A percentile compares a stretch with the other conserved stretches of the same genome.
Conservation (phyloP, 64 coral and sea anemone genomes). For the Pachyseris speciosa region DNA sequence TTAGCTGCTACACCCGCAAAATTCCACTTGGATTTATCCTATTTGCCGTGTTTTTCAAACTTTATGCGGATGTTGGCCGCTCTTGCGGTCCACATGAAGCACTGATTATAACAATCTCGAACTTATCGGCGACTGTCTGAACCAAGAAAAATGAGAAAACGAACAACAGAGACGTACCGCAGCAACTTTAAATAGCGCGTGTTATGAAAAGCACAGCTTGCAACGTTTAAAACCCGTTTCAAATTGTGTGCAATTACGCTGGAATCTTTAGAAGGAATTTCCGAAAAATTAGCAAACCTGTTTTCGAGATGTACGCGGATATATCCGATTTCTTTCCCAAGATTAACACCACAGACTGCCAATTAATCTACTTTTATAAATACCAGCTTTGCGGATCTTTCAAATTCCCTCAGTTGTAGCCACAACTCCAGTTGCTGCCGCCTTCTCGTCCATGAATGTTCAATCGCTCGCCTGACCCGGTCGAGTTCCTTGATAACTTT, state of each 20-base stretch:
- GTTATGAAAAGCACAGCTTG: neutral
- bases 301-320: neutral
- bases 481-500: conserved; percentile 99
- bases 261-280: neutral
- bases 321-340: neutral
- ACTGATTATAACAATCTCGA: neutral
- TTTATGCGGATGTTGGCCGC: neutral
- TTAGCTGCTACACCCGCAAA: neutral
- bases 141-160: neutral
- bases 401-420: conserved; percentile 96
- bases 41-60: neutral
- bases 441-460: conserved; percentile 94
- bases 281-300: neutral
- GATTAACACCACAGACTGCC: neutral
- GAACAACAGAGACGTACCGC: neutral
- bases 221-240: neutral
- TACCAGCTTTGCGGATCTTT: conserved; percentile 94
- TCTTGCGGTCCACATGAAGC: neutral
- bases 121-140: neutral
- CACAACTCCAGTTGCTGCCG: conserved; percentile 95
- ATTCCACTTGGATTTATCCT: conserved; percentile 12
- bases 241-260: neutral
- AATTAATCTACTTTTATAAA: neutral
- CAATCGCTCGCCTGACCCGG: conserved; percentile 84
- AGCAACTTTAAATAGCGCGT: neutral